Base-by-base conservation (phyloP, 2,113 vertebrate genomes). In the Nothocercus nigrocapillus region DNA sequence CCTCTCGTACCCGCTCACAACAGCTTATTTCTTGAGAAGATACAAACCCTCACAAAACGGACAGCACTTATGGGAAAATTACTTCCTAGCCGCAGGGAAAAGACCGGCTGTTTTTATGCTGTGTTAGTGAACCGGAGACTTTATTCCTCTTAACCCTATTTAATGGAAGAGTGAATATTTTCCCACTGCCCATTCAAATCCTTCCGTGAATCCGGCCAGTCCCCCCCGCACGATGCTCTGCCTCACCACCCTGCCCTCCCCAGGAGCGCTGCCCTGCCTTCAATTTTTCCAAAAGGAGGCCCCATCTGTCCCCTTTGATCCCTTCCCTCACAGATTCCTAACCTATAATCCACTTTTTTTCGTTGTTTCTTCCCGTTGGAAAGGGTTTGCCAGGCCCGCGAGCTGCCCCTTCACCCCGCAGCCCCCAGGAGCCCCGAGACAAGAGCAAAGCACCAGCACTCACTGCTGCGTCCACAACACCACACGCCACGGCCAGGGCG, bases 401-500 rank as follows among this genome's bases (percentile, higher is more conserved):
- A 20, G 47, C 47, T 47, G 47, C 47, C 47, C 47, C 19, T 47
- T 47, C 51, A 13, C 53, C 51, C 51, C 14, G 6, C 51, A 30
- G 54, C 54, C 54, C 28, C 30, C 9, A 28, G 38, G 34, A n/a
- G 30, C 13, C 59, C 32, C 13, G 44, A 80, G 91, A 96, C n/a
- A 95, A 95, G 94, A 92, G 90, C 82, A 76, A 88, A 82, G 62
- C 73, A 94, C 82, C 76, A 97, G 93, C 82, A 88, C 36, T 64
- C 75, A 81, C 95, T 97, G 95, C 97, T 88, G 95, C 91, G 97
- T 93, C 92, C 97, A 95, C 96, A 93, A 62, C 96, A 87, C 86
- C 27, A 21, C 62, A 98, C 96, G 97, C 95, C 98, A 98, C 98
- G 96, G 82, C 98, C 97, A 96, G 95, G 63, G 78, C 94, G 92